Percentiles rank a stretch among this genome's conserved stretches.
phyloP scores from a whole-genome alignment of 2,113 vertebrate species.

The Papio anubis region DNA sequence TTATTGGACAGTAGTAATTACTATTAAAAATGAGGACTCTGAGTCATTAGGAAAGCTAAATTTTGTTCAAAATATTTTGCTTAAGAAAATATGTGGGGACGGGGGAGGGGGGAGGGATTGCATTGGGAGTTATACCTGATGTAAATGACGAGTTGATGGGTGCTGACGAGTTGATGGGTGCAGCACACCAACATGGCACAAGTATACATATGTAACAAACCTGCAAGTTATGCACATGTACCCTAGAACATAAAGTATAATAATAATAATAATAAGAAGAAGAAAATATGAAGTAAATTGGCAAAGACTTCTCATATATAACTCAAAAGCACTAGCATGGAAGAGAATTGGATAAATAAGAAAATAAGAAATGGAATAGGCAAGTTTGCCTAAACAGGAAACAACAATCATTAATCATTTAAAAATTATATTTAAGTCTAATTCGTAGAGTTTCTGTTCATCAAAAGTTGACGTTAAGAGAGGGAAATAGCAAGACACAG shows the following conservation, averaged over 20 bases:
- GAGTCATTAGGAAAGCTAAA: background rate
- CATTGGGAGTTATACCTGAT: too few relatives aligned
- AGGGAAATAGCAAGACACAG: background rate
- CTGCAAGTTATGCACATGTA: too few relatives aligned
- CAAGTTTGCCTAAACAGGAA: background rate
- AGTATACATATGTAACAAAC: too few relatives aligned
- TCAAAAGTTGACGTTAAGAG: background rate
- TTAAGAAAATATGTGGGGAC: background rate
- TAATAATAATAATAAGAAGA: background rate
- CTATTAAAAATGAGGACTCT: background rate
- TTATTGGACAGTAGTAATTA: background rate
- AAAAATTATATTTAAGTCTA: background rate
- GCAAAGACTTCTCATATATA: background rate
- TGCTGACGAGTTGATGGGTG: too few relatives aligned
- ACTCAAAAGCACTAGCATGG: background rate
- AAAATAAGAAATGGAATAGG: background rate
- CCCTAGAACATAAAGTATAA: too few relatives aligned
- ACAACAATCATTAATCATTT: background rate
- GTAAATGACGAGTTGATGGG: too few relatives aligned
- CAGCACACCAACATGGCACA: too few relatives aligned
- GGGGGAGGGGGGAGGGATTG: too few relatives aligned
- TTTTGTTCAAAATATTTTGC: constrained; percentile 14
- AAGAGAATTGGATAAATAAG: background rate
- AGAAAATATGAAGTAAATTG: background rate
- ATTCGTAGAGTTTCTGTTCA: background rate